Evolutionary conservation across 1,140 invertebrate species (phyloP), one percentile per base, ranked within the genome.

Genomic region (Diorhabda elongata): DNA sequence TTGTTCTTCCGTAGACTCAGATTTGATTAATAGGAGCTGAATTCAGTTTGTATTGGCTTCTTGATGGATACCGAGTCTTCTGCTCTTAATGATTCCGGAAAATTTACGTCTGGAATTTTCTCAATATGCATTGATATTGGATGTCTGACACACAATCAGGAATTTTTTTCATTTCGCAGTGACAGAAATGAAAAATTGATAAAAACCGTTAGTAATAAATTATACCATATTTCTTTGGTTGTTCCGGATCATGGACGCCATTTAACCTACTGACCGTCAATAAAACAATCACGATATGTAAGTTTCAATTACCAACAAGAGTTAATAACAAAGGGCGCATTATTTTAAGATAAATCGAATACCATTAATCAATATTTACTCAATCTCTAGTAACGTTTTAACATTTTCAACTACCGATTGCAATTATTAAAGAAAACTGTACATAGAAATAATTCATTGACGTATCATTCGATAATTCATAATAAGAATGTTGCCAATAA

Each of bases 211-310:
- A 26, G 26, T 26, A 26, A 26, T 26, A 26, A 26, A 26, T 26
- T 26, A 26, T 26, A 26, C 26, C 47, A 52, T 52, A 52, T 3
- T 52, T 52, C 6, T n/a, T n/a, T 52, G 47, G n/a, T 52, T 52
- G n/a, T 52, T 52, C 47, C 47, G 47, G 47, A 52, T 52, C 47
- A 52, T 52, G 47, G 6, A 52, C 47, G 6, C 6, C n/a, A 52
- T n/a, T 52, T 52, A 52, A 52, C 47, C 47, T n/a, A 52, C 47
- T 52, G 47, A 52, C 47, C 47, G n/a, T 52, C 47, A n/a, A 52
- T 3, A 6, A 52, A 52, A 52, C n/a, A 52, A 52, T 52, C 47
- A n/a, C 6, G n/a, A 6, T 52, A 52, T 52, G 47, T 52, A 52
- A 52, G 6, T 52, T 52, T 52, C 47, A 52, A 52, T 52, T 52